phyloP scores from a whole-genome alignment of 1,140 invertebrate genomes.

The Frieseomelitta varia region DNA sequence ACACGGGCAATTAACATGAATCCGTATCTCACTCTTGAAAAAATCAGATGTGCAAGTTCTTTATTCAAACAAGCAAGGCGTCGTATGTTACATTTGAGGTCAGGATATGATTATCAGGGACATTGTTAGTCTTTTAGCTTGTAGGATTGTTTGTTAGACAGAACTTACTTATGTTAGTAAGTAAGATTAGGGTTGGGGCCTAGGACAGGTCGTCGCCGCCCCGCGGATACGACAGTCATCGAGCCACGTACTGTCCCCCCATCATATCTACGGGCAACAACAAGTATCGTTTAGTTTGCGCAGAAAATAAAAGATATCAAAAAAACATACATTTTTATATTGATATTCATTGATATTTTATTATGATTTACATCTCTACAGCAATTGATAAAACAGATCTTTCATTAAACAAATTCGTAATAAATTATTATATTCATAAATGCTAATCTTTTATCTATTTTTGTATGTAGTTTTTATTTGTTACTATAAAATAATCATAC shows the following conservation, averaged over 20 bases:
- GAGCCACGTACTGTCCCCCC: constrained; percentile 83
- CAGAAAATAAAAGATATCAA: constrained; percentile 78
- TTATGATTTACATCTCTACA: not conserved
- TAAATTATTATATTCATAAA: not conserved
- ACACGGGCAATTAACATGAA: constrained; percentile 76
- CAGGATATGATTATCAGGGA: constrained; percentile 76
- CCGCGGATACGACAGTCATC: constrained; percentile 83
- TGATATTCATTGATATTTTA: not conserved
- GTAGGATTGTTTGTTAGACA: constrained; percentile 82
- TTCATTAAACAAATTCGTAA: constrained; percentile 18
- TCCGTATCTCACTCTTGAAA: constrained; percentile 66
- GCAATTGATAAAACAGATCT: constrained; percentile 4
- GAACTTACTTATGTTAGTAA: constrained; percentile 84
- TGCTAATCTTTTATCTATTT: constrained; percentile 2
- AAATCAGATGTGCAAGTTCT: constrained; percentile 31
- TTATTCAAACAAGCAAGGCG: constrained; percentile 78
- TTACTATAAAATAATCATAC: not conserved
- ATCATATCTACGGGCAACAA: constrained; percentile 83
- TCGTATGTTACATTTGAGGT: constrained; percentile 80
- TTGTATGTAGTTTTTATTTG: not conserved
- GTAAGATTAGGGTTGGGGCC: constrained; percentile 83
- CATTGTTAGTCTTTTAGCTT: constrained; percentile 76
- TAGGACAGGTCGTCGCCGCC: constrained; percentile 83
- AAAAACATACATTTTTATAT: constrained; percentile 34
- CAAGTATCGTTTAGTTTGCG: constrained; percentile 82